Evolutionary conservation across 2,888 invertebrate species (phyloP), one percentile per base, ranked within the genome.

Genomic region (Seira sanloemensis): DNA sequence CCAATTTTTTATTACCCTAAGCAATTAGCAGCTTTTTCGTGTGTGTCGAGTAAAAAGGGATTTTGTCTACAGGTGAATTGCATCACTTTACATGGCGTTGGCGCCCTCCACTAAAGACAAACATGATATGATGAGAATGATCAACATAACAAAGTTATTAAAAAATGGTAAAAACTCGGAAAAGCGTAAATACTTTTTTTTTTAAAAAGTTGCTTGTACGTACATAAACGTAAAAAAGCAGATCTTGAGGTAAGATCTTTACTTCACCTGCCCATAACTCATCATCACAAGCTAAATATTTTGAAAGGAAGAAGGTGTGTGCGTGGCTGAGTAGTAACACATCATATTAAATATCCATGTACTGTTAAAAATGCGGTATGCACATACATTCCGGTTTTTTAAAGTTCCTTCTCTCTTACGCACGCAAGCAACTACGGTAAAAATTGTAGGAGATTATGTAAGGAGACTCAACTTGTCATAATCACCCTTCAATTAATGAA

Each of bases 21-120:
- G 73, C 73, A 79, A 79, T 79, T 79, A 79, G 73, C 67, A 79
- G 67, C 46, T 66, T 78, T 54, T 19, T 79, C 67, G 46, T 73
- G 79, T 79, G 73, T 79, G 46, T 79, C 73, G 73, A 73, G 66
- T 26, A 4, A 23, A 0, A 58, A 5, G 23, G 12, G 58, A 78
- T 46, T 69, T 58, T 58, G 5, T 16, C n/a, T 37, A 37, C 58
- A n/a, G 58, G 7, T 5, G 18, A 12, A 58, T 2, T 58, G 58
- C 58, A 58, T 58, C 58, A 18, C 58, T 16, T 58, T 12, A 37
- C 37, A 37, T 37, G 4, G 4, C 12, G 4, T 37, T 37, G 5
- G n/a, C 58, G 58, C 58, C 58, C 18, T 58, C n/a, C n/a, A 58
- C 58, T 9, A 58, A 5, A 58, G n/a, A 18, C 58, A 58, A 12